These are phyloP conservation scores for Euura lappo DNA, from an alignment of 1,140 invertebrate genomes.

Conservation along the genomic window DNA sequence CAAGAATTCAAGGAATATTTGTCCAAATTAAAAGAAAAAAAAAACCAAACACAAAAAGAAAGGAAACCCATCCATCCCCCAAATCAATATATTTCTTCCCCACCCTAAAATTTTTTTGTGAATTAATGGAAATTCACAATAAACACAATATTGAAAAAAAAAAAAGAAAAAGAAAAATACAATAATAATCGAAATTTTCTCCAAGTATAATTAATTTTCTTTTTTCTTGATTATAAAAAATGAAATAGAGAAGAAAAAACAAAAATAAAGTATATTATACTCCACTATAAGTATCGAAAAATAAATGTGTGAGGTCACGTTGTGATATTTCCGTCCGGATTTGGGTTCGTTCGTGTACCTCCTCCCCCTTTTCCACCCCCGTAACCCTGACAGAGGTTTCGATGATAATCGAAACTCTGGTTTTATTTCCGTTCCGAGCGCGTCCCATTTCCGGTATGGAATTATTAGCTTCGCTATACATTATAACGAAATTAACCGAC, in stretches of 20 bases:
- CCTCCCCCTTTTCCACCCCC: neutral
- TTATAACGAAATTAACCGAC: neutral
- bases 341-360: too few species aligned
- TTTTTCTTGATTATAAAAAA: slow-evolving; percentile 3
- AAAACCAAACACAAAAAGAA: slow-evolving; percentile 32
- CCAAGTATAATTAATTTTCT: too few species aligned
- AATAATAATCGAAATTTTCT: neutral
- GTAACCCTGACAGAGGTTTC: neutral
- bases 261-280: slow-evolving; percentile 20
- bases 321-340: too few species aligned
- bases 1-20: slow-evolving; percentile 13
- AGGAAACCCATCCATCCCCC: slow-evolving; percentile 31
- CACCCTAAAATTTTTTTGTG: neutral
- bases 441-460: slow-evolving; percentile 45
- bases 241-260: slow-evolving; percentile 14
- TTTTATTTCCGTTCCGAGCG: slow-evolving; percentile 48
- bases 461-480: slow-evolving; percentile 39
- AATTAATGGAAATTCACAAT: slow-evolving; percentile 21
- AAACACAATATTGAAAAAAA: slow-evolving; percentile 19
- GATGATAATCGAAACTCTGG: slow-evolving; percentile 31
- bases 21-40: neutral
- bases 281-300: too few species aligned
- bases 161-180: slow-evolving; percentile 19
- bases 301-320: too few species aligned
- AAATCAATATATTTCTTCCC: too few species aligned